phyloP scores from a whole-genome alignment of 2,888 invertebrate genomes.

The Eurytoma californica region DNA sequence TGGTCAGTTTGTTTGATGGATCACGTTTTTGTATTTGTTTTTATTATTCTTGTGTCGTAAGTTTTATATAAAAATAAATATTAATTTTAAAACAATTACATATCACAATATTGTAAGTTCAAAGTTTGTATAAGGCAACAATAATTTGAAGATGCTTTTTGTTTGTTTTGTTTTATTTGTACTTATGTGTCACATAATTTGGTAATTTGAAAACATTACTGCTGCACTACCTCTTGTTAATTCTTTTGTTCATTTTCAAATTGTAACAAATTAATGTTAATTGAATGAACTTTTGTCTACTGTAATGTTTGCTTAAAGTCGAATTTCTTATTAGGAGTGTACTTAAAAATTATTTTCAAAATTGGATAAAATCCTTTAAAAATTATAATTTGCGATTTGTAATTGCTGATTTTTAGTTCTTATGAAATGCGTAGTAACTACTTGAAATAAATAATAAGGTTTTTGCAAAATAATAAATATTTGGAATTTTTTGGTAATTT shows the following conservation, averaged over 20 bases:
- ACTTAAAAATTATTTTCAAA: constrained; percentile 26
- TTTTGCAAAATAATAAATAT: constrained; percentile 10
- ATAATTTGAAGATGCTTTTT: constrained; percentile 48
- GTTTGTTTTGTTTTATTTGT: constrained; percentile 40
- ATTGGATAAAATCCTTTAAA: not conserved
- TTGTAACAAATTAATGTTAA: constrained; percentile 4
- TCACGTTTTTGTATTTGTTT: constrained; percentile 48
- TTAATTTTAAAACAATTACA: constrained; percentile 25
- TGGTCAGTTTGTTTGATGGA: constrained; percentile 66
- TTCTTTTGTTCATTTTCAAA: constrained; percentile 46
- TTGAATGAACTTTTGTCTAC: not conserved
- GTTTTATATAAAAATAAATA: constrained; percentile 58
- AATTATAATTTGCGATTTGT: not conserved
- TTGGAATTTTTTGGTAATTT: not conserved
- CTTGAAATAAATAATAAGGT: constrained; percentile 4
- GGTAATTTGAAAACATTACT: constrained; percentile 51
- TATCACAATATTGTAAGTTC: constrained; percentile 44
- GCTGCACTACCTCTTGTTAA: constrained; percentile 65
- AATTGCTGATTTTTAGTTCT: constrained; percentile 38
- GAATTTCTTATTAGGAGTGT: constrained; percentile 18
- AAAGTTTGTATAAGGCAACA: constrained; percentile 27
- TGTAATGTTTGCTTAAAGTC: constrained; percentile 1
- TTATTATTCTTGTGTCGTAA: constrained; percentile 51
- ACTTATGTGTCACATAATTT: constrained; percentile 14
- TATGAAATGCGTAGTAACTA: not conserved